Conservation (phyloP, 2,113 vertebrate genomes). For the Physeter macrocephalus region DNA sequence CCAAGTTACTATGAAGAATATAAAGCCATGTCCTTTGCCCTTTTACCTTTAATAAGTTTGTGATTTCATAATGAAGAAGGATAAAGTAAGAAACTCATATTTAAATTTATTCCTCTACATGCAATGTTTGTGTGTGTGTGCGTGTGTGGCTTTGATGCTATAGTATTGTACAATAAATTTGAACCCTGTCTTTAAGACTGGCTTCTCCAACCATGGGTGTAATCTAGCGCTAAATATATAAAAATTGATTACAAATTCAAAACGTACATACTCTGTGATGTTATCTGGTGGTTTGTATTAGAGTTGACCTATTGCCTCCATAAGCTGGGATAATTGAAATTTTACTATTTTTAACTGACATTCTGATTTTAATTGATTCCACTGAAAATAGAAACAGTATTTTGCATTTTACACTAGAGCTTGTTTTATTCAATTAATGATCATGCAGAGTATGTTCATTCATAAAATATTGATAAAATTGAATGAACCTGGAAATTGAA, state of each 20-base stretch:
- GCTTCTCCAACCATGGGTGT: not conserved
- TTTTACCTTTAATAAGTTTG: not conserved
- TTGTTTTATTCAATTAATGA: not conserved
- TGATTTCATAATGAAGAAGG: not conserved
- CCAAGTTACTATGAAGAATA: not conserved
- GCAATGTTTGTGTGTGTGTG: not conserved
- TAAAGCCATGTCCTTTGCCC: not conserved
- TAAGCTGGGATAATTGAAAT: not conserved
- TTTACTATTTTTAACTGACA: not conserved
- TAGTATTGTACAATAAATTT: not conserved
- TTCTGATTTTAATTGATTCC: conserved; percentile 26
- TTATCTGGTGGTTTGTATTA: not conserved
- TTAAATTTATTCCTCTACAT: not conserved
- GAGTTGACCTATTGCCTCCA: not conserved
- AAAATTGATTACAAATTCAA: conserved; percentile 1
- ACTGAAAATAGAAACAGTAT: not conserved
- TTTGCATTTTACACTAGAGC: not conserved
- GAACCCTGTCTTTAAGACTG: not conserved
- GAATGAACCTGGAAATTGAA: not conserved
- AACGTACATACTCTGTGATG: not conserved
- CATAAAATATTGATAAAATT: not conserved
- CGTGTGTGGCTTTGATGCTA: not conserved
- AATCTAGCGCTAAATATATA: not conserved
- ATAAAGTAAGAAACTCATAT: conserved; percentile 10
- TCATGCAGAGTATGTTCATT: not conserved